phyloP scores from a whole-genome alignment of 37 sponge, comb jelly and placozoan genomes.

The Axinella damicornis region DNA sequence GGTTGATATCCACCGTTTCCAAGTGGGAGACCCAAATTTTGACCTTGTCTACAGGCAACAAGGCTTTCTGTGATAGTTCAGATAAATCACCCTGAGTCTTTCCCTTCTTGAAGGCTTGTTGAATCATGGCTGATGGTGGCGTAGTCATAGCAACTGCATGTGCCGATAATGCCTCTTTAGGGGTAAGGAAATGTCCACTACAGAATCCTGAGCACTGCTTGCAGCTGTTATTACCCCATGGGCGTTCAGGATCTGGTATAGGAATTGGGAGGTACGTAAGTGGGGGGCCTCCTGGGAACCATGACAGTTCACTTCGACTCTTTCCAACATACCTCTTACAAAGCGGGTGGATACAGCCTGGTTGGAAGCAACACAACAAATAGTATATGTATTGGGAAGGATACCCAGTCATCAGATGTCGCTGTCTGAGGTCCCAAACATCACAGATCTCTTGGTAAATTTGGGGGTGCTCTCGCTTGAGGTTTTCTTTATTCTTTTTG shows the following conservation, averaged over 20 bases:
- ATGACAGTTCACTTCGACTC: no score
- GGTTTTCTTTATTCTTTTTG: slow-evolving; percentile 1
- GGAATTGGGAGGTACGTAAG: slow-evolving; percentile 31
- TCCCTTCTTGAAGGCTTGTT: no score
- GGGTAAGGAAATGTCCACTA: slow-evolving; percentile 27
- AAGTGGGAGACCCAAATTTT: no score
- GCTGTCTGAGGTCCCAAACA: slow-evolving; percentile 1
- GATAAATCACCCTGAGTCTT: no score
- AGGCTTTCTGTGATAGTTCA: no score
- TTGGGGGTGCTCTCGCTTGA: slow-evolving; percentile 21
- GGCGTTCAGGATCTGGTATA: slow-evolving; percentile 2
- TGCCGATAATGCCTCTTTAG: no score
- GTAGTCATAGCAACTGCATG: no score
- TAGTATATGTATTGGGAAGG: slow-evolving; percentile 2
- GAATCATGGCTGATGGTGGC: no score
- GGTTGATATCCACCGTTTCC: no score
- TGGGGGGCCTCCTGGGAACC: slow-evolving; percentile 16
- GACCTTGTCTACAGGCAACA: no score
- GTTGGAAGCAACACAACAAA: slow-evolving; percentile 7
- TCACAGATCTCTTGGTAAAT: slow-evolving; percentile 25
- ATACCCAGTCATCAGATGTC: not conserved
- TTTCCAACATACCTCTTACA: no score
- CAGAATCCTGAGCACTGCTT: slow-evolving; percentile 3
- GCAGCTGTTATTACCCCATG: slow-evolving; percentile 20
- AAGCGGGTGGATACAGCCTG: not conserved